Conservation (phyloP, 2,797 vertebrate species). For the Cuculus canorus region DNA sequence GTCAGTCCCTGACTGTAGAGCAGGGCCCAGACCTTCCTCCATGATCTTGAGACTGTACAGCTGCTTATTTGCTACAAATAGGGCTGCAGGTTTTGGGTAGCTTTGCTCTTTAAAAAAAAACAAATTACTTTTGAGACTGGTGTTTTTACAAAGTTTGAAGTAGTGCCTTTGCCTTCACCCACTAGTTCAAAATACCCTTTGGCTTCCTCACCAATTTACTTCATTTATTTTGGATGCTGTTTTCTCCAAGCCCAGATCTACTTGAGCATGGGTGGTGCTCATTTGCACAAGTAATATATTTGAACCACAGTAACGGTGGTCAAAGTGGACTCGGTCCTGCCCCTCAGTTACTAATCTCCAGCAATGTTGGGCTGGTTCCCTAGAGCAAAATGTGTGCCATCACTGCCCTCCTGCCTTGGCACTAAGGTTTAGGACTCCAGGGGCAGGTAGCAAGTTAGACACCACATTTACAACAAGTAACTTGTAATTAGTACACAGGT, state of each 20-base stretch:
- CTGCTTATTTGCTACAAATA: neutral
- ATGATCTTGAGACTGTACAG: neutral
- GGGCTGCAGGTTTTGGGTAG: neutral
- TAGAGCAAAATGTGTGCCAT: neutral
- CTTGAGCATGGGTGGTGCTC: fast-evolving
- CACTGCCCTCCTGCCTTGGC: neutral
- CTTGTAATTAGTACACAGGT: neutral
- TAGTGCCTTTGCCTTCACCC: neutral
- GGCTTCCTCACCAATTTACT: neutral
- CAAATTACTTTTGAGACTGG: neutral
- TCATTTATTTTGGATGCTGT: neutral
- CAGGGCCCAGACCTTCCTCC: neutral
- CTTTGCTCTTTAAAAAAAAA: neutral
- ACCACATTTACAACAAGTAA: neutral
- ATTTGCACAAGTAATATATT: neutral
- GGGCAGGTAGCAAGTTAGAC: fast-evolving
- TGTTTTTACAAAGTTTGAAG: neutral
- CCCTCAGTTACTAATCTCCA: neutral
- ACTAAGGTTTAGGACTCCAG: neutral
- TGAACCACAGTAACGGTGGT: neutral
- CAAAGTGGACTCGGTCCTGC: neutral
- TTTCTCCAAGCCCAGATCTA: neutral
- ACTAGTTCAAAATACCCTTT: neutral
- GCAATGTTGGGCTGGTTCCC: neutral
- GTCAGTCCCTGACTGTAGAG: neutral